Evolutionary conservation across 2,113 vertebrate species (phyloP).

Genomic region (Syngnathus floridae): DNA sequence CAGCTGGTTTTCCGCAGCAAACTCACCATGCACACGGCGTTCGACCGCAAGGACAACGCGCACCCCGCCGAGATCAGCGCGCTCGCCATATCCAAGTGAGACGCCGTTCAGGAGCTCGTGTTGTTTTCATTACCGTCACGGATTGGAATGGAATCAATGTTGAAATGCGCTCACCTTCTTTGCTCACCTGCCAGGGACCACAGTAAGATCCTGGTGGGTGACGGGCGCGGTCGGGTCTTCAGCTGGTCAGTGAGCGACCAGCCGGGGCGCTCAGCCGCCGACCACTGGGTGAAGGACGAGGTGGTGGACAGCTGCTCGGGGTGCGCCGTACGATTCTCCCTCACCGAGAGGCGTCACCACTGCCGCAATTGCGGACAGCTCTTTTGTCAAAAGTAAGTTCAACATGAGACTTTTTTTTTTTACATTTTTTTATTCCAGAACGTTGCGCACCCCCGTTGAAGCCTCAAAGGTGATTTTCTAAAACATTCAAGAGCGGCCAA

Average conservation of each 20-base stretch:
- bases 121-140: neutral
- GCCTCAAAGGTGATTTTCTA: neutral
- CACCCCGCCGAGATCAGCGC: conserved; percentile 93
- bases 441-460: too few species aligned
- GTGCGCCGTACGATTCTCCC: conserved; percentile 87
- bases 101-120: neutral
- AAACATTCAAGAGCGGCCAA: too few species aligned
- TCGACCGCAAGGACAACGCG: conserved; percentile 95
- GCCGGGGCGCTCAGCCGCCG: conserved; percentile 87
- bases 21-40: conserved; percentile 97
- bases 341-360: conserved; percentile 92
- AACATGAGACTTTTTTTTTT: too few species aligned
- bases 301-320: conserved; percentile 92
- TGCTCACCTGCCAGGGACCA: conserved; percentile 79
- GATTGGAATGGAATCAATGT: too few species aligned
- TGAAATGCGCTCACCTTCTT: too few species aligned
- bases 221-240: conserved; percentile 89
- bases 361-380: conserved; percentile 98
- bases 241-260: conserved; percentile 98
- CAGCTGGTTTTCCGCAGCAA: conserved; percentile 97
- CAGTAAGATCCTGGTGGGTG: conserved; percentile 95
- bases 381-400: conserved; percentile 95
- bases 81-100: conserved; percentile 89
- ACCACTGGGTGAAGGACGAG: conserved; percentile 99
- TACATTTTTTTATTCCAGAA: too few species aligned